These are phyloP conservation scores for Aporrectodea caliginosa DNA, from an alignment of 1,140 invertebrate species.

Conservation along the genomic window DNA sequence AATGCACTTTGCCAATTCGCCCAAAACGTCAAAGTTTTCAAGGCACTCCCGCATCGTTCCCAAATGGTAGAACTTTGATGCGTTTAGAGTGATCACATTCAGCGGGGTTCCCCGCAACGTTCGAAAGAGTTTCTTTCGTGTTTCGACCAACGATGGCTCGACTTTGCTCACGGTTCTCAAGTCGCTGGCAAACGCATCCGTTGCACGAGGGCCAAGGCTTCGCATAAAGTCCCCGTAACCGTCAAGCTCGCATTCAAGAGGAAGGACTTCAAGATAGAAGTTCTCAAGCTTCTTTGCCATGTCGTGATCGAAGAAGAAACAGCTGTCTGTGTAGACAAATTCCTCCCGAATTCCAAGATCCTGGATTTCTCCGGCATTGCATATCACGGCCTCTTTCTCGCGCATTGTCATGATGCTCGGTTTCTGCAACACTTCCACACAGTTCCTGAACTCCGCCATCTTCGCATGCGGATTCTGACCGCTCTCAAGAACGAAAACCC, in stretches of 20 bases:
- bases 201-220: slow-evolving; percentile 50
- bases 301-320: slow-evolving; percentile 55
- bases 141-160: slow-evolving; percentile 38
- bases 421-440: slow-evolving; percentile 57
- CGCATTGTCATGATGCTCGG: slow-evolving; percentile 52
- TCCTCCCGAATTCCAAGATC: not conserved
- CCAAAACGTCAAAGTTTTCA: slow-evolving; percentile 47
- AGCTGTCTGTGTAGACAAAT: slow-evolving; percentile 57
- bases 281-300: slow-evolving; percentile 51
- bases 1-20: slow-evolving; percentile 44
- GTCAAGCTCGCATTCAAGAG: slow-evolving; percentile 56
- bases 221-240: slow-evolving; percentile 60
- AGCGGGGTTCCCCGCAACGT: slow-evolving; percentile 45
- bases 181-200: slow-evolving; percentile 44
- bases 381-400: slow-evolving; percentile 47
- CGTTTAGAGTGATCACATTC: slow-evolving; percentile 51
- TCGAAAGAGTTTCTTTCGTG: slow-evolving; percentile 45
- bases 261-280: slow-evolving; percentile 44
- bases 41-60: slow-evolving; percentile 58
- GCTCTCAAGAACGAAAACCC: slow-evolving; percentile 55
- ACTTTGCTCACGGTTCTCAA: slow-evolving; percentile 43
- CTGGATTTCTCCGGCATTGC: slow-evolving; percentile 12
- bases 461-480: slow-evolving; percentile 22
- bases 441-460: slow-evolving; percentile 40
- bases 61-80: slow-evolving; percentile 58